Conservation (phyloP, 2,888 invertebrate species). For the Pycnomerus fuliginosus region DNA sequence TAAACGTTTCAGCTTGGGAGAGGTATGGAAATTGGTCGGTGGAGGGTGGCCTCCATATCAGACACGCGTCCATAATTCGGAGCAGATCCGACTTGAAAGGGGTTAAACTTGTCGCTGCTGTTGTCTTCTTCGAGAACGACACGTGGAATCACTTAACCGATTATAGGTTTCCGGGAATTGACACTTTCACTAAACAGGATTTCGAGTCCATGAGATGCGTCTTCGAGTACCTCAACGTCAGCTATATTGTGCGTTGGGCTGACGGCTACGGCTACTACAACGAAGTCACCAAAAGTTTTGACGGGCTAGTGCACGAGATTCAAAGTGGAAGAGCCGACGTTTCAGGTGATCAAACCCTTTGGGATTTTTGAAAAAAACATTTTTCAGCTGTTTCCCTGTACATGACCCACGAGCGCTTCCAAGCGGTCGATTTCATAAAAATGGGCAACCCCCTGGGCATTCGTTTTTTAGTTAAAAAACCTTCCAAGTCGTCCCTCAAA, state of each 20-base stretch:
- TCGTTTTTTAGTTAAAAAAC: constrained; percentile 53
- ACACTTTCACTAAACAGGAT: constrained; percentile 31
- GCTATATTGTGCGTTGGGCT: constrained; percentile 20
- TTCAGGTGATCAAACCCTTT: constrained; percentile 14
- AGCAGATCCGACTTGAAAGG: constrained; percentile 7
- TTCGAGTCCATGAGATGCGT: constrained; percentile 25
- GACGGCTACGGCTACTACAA: constrained; percentile 32
- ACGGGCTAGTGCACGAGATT: constrained; percentile 26
- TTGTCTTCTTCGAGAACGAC: constrained; percentile 9
- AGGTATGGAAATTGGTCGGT: constrained; percentile 17
- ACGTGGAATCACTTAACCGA: constrained; percentile 15
- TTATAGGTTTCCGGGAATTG: constrained; percentile 20
- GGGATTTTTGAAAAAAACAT: background rate
- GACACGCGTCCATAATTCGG: constrained; percentile 1
- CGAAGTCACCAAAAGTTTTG: constrained; percentile 27
- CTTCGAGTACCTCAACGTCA: constrained; percentile 30
- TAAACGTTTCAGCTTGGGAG: no score
- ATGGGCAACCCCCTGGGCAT: constrained; percentile 29
- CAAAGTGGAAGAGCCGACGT: constrained; percentile 9
- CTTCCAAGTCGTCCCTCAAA: constrained; percentile 53
- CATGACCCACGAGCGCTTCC: constrained; percentile 13
- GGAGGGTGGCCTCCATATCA: constrained; percentile 1
- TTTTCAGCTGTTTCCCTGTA: constrained; percentile 4
- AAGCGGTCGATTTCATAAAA: constrained; percentile 30
- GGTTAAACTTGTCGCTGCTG: constrained; percentile 3